Base-by-base conservation (phyloP, 2,113 vertebrate species). In the Microtus ochrogaster region DNA sequence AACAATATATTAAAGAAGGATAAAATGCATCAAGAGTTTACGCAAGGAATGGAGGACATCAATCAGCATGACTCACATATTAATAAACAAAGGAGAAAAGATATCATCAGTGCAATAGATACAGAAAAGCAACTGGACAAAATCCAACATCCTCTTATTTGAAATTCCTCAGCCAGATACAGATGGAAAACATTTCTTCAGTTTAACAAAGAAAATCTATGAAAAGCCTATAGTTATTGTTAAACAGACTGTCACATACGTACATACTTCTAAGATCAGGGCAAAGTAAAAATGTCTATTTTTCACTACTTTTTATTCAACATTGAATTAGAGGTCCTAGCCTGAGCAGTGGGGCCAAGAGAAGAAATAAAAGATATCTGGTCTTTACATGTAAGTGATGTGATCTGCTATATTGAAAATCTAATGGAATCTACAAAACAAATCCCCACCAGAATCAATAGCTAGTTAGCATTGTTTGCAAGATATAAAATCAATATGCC, bases 401-500 rank as follows among this genome's bases (percentile, higher is more conserved):
- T 26, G 41, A 81, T 76, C 39, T n/a, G 33, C 92, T 74, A 7
- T 73, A 81, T 30, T 92, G 65, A 89, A 88, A 84, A 79, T 92
- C 72, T 94, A 89, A 84, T 85, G 58, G 22, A 94, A 89, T 86
- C 73, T 39, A 47, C 61, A 41, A 82, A 76, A 90, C 9, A 77
- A 89, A 89, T 76, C 55, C 55, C 16, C 74, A 85, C 28, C 83
- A 91, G 26, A 89, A 94, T 94, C 81, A 72, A 79, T 85, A 90
- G 33, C 44, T 77, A 89, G 30, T 94, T 88, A 89, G 39, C 72
- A 52, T 79, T 63, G 52, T 90, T 86, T 94, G 52, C 41, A 92
- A 49, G 17, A 90, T 90, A 89, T 39, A 79, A 68, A 49, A 89
- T 92, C 92, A 96, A 94, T 95, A 85, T n/a, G 39, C 72, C 72